Percentiles rank a stretch among this genome's conserved stretches.
Evolutionary conservation across 2,113 vertebrate species (phyloP).

Genomic region (Lophotis ruficrista): DNA sequence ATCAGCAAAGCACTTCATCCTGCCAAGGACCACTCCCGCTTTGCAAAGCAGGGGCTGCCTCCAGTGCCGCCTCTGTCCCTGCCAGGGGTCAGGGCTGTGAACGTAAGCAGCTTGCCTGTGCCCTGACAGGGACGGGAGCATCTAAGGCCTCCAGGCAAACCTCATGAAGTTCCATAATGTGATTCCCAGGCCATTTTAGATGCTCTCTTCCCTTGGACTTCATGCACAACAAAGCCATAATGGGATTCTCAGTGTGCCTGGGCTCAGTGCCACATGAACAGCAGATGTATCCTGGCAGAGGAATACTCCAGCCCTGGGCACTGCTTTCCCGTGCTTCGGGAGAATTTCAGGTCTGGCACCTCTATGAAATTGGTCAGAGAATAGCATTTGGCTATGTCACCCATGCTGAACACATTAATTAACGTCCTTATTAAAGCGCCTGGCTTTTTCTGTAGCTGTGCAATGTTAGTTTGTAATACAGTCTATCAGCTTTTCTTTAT

Average conservation of each 20-base stretch:
- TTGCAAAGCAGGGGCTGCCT: neutral
- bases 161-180: neutral
- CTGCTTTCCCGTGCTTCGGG: neutral
- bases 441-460: neutral
- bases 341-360: neutral
- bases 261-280: neutral
- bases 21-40: neutral
- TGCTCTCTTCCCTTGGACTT: neutral
- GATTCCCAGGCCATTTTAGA: conserved; percentile 9
- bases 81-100: neutral
- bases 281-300: conserved; percentile 6
- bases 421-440: accelerated
- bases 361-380: neutral
- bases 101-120: neutral
- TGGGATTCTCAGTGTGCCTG: conserved; percentile 18
- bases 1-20: neutral
- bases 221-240: conserved; percentile 2
- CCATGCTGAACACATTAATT: neutral
- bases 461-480: neutral
- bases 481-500: neutral
- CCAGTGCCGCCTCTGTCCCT: neutral
- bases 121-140: neutral
- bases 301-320: neutral
- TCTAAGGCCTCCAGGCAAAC: conserved; percentile 4
- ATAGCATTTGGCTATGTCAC: neutral